Percentiles rank a stretch among this genome's conserved stretches.
phyloP scores from a whole-genome alignment of 2,888 invertebrate genomes.

The Tenthredo distinguenda region DNA sequence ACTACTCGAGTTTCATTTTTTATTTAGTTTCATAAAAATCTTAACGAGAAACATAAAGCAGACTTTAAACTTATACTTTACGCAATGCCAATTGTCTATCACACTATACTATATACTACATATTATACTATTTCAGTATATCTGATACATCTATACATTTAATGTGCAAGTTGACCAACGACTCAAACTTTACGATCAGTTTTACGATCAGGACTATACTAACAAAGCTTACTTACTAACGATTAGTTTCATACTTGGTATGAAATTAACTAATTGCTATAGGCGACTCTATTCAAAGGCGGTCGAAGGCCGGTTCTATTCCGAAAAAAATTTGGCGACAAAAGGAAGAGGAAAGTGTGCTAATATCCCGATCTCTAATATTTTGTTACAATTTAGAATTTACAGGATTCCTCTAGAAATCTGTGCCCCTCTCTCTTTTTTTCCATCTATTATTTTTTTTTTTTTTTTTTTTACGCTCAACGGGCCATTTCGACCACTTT shows the following conservation, averaged over 20 bases:
- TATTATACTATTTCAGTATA: neutral
- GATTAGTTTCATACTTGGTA: neutral
- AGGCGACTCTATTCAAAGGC: neutral
- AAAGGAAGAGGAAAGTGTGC: neutral
- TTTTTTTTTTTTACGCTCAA: neutral
- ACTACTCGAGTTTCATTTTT: neutral
- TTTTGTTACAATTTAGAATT: neutral
- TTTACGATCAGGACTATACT: neutral
- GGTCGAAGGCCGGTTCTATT: neutral
- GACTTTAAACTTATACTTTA: neutral
- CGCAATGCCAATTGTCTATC: neutral
- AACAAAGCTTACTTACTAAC: slow-evolving; percentile 8
- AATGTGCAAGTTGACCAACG: slow-evolving; percentile 51
- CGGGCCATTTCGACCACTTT: slow-evolving; percentile 23
- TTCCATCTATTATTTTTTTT: neutral
- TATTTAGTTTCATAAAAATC: neutral
- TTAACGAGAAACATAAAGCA: neutral
- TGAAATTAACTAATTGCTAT: neutral
- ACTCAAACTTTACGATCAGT: slow-evolving; percentile 20
- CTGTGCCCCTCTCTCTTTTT: neutral
- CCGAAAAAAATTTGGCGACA: neutral
- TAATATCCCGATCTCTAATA: neutral
- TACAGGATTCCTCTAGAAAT: neutral
- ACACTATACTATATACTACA: neutral
- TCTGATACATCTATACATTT: neutral